Evolutionary conservation across 2,113 vertebrate genomes (phyloP), one percentile per base, ranked within the genome.

Genomic region (Poeciliopsis retropinna): DNA sequence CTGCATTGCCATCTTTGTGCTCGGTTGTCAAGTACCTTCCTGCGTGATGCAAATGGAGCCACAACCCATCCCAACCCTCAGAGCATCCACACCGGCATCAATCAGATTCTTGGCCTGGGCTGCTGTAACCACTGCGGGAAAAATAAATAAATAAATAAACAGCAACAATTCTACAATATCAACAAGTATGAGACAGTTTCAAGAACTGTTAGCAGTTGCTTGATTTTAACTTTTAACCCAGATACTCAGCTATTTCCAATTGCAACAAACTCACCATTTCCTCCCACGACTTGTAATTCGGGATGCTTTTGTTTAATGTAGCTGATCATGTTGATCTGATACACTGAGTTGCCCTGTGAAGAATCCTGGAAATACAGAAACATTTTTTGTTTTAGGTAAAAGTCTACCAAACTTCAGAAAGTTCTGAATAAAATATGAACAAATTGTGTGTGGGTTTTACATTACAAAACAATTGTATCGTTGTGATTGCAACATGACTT

Each of bases 21-120:
- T 70, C 25, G 27, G 17, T 51, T 67, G 66, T 31, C 28, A 10
- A 7, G 30, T 90, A 97, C 97, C 97, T 96, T 98, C 97, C 84
- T 97, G 97, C 1, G 97, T 98, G 90, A 98, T 98, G 86, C 97
- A 98, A 91, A 98, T 98, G 69, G 97, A 98, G 65, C 97, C 97
- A 19, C 96, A 97, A 85, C 97, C 97, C 97, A 98, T 98, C 5
- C 97, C 97, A 19, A 98, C 97, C 6, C 97, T 93, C 30, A 98
- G 87, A 22, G 96, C 97, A 0, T 97, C 97, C 79, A 96, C 96
- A 1, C 96, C 96, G 0, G 96, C 96, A 0, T 98, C 97, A 0
- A 97, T 97, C 76, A 98, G 93, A 87, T 98, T 97, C 93, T 98
- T 98, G 68, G 97, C 96, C 91, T 97, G 97, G 0, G 96, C 96